Base-by-base conservation (phyloP, 2,113 vertebrate species). In the Ondatra zibethicus region DNA sequence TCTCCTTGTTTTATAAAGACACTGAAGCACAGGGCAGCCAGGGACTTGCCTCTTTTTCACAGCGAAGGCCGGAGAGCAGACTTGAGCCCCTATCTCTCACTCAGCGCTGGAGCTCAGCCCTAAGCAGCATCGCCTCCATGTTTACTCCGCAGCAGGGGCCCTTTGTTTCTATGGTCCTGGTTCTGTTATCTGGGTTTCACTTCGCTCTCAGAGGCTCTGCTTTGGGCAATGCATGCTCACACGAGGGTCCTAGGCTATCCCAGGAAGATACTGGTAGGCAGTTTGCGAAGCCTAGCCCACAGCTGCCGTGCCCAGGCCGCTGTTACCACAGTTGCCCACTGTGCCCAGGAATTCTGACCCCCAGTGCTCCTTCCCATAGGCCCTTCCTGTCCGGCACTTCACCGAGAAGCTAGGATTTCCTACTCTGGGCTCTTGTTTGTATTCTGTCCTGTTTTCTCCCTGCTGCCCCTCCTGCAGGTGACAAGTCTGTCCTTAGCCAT, bases 361-460 rank as follows among this genome's bases (percentile, higher is more conserved):
- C 29, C 0, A 1, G 6, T 12, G 8, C 65, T 58, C 58, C 16
- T 19, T 36, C 21, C 50, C 50, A 3, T 0, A 36, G 27, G 47
- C 0, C 1, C 52, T 12, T 66, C 14, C 33, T 81, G 50, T 23
- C 5, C 19, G 17, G 9, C 4, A 33, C 78, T 81, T 58, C 33
- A n/a, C 7, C 1, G 55, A 58, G 78, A 58, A n/a, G 21, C 50
- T 58, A 58, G 55, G 50, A 23, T 81, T 58, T 58, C 50, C 78
- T 12, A 29, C 80, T n/a, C 6, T n/a, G 21, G 10, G n/a, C 52
- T 29, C 55, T 39, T n/a, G 36, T 14, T 84, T 61, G 58, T 58
- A 25, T 33, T n/a, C 36, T 5, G 33, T 36, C 55, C 33, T 1
- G 4, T 31, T 55, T 55, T 73, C 45, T 80, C 36, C n/a, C 63